Conservation (phyloP, 2,888 invertebrate genomes). For the Mythimna impura region DNA sequence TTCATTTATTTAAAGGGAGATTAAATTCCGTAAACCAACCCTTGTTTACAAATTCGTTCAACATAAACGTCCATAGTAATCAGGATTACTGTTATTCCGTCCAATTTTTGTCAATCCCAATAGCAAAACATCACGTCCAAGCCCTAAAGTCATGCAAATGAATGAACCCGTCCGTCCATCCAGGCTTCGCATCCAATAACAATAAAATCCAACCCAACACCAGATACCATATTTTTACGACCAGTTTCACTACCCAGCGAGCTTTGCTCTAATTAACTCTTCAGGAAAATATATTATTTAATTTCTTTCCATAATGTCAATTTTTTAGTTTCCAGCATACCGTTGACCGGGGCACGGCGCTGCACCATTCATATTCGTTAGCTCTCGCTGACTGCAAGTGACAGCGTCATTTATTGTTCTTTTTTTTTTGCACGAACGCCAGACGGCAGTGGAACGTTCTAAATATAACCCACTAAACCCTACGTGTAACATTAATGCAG, state of each 20-base stretch:
- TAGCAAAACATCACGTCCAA: slow-evolving; percentile 31
- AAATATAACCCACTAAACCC: slow-evolving; percentile 31
- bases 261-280: slow-evolving; percentile 40
- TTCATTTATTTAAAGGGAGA: not conserved
- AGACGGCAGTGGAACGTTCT: slow-evolving; percentile 27
- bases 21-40: not conserved
- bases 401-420: slow-evolving; percentile 51
- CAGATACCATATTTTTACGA: slow-evolving; percentile 41
- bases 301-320: slow-evolving; percentile 20
- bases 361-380: slow-evolving; percentile 60
- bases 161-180: slow-evolving; percentile 33
- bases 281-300: slow-evolving; percentile 28
- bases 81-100: slow-evolving; percentile 11
- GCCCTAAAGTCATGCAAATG: slow-evolving; percentile 44
- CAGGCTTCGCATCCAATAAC: slow-evolving; percentile 34
- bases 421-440: slow-evolving; percentile 36
- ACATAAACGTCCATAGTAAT: slow-evolving; percentile 3
- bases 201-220: slow-evolving; percentile 45
- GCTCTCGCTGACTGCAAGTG: slow-evolving; percentile 48
- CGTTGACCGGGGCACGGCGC: slow-evolving; percentile 32
- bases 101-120: slow-evolving; percentile 25
- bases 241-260: slow-evolving; percentile 20
- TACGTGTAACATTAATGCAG: slow-evolving; percentile 29
- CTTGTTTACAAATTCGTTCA: not conserved
- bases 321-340: slow-evolving; percentile 31